These are phyloP conservation scores for Rutpela maculata DNA, from an alignment of 2,888 invertebrate species.

Conservation along the genomic window DNA sequence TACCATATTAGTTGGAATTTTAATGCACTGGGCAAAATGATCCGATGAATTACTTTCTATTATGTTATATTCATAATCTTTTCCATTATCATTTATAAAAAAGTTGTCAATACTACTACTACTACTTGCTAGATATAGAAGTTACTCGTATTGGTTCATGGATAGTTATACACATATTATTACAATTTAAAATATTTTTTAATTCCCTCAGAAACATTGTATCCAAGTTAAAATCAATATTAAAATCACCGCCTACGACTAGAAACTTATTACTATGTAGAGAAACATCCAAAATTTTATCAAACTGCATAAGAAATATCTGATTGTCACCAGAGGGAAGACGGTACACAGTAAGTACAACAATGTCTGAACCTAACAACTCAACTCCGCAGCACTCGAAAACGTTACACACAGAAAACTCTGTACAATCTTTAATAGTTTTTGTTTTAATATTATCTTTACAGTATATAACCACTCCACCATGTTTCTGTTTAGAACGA, in stretches of 20 bases:
- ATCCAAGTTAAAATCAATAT: too few species aligned
- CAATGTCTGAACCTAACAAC: neutral
- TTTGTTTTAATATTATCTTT: neutral
- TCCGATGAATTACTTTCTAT: too few species aligned
- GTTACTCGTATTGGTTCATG: too few species aligned
- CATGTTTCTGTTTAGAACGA: too few species aligned
- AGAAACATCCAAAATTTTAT: neutral
- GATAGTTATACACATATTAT: too few species aligned
- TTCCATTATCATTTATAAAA: too few species aligned
- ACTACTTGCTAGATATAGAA: too few species aligned
- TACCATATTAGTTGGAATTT: too few species aligned
- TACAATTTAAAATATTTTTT: neutral
- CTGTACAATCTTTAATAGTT: neutral
- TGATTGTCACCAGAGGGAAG: neutral
- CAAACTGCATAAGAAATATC: neutral
- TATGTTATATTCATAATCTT: too few species aligned
- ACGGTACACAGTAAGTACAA: neutral
- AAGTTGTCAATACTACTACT: too few species aligned
- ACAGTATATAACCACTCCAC: neutral
- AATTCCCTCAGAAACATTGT: neutral
- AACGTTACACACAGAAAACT: neutral
- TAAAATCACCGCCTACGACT: neutral
- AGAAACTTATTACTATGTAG: neutral
- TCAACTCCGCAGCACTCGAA: neutral
- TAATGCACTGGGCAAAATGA: too few species aligned